These are phyloP conservation scores for Neocloeon triangulifer DNA, from an alignment of 1,140 invertebrate genomes.

Conservation along the genomic window DNA sequence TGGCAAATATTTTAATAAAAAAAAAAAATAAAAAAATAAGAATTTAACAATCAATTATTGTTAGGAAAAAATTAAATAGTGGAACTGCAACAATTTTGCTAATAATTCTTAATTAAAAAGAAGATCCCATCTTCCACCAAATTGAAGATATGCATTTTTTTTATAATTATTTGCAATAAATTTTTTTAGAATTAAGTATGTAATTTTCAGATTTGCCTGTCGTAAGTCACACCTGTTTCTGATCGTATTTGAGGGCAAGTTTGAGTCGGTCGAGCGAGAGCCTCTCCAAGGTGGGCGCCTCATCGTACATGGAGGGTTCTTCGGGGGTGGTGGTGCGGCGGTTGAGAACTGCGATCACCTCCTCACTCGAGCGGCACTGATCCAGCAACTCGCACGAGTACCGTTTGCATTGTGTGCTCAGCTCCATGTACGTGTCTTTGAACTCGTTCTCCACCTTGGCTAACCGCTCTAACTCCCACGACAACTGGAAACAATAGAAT, in stretches of 20 bases:
- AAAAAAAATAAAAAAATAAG: no score
- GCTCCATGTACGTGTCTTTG: slow-evolving; percentile 22
- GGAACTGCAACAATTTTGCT: no score
- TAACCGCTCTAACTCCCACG: slow-evolving; percentile 26
- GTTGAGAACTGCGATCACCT: slow-evolving; percentile 23
- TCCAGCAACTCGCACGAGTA: slow-evolving; percentile 29
- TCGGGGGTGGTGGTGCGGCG: slow-evolving; percentile 12
- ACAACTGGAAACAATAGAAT: no score
- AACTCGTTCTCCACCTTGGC: slow-evolving; percentile 31
- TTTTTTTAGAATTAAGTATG: no score
- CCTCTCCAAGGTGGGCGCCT: slow-evolving; percentile 5
- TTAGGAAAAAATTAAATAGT: no score
- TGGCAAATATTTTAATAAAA: no score
- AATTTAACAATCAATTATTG: no score
- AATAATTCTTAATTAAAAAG: no score
- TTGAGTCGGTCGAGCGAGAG: slow-evolving; percentile 24
- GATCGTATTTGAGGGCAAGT: slow-evolving; percentile 30
- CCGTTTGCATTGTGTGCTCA: slow-evolving; percentile 25
- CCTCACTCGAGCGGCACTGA: slow-evolving; percentile 29
- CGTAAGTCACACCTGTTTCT: slow-evolving; percentile 31
- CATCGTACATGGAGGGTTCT: slow-evolving; percentile 5
- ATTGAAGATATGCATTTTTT: not conserved
- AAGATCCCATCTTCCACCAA: not conserved
- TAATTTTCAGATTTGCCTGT: no score
- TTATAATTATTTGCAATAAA: no score